Conservation (phyloP, 1,140 invertebrate species). For the Asobara japonica region DNA sequence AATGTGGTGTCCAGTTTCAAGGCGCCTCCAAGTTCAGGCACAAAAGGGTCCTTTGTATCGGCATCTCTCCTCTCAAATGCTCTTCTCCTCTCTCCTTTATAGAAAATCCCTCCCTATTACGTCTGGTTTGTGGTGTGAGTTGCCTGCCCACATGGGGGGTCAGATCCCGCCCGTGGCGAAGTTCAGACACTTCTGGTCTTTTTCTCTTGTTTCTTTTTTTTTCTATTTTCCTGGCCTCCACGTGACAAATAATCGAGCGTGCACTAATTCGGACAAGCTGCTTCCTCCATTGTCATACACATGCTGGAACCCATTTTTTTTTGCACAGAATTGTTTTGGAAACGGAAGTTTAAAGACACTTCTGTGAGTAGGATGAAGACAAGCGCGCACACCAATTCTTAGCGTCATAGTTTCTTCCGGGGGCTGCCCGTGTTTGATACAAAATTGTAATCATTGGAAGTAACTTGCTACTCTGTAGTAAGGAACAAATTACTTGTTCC, state of each 20-base stretch:
- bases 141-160: slow-evolving; percentile 36
- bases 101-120: slow-evolving; percentile 34
- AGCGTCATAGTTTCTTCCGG: no score
- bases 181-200: slow-evolving; percentile 28
- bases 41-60: slow-evolving; percentile 60
- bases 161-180: slow-evolving; percentile 34
- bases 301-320: no score
- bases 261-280: no score
- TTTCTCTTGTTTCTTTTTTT: slow-evolving; percentile 11
- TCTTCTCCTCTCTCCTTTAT: slow-evolving; percentile 25
- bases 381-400: no score
- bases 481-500: no score
- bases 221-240: not conserved
- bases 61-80: slow-evolving; percentile 26
- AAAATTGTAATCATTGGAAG: no score
- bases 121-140: slow-evolving; percentile 28
- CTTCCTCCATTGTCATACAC: no score
- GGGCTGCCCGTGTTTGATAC: no score
- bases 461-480: no score
- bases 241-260: slow-evolving; percentile 17
- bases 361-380: no score
- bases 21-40: slow-evolving; percentile 43
- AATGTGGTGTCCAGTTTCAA: slow-evolving; percentile 59
- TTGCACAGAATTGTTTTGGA: no score
- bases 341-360: no score